Evolutionary conservation across 2,113 vertebrate genomes (phyloP).

Genomic region (Thymallus thymallus): DNA sequence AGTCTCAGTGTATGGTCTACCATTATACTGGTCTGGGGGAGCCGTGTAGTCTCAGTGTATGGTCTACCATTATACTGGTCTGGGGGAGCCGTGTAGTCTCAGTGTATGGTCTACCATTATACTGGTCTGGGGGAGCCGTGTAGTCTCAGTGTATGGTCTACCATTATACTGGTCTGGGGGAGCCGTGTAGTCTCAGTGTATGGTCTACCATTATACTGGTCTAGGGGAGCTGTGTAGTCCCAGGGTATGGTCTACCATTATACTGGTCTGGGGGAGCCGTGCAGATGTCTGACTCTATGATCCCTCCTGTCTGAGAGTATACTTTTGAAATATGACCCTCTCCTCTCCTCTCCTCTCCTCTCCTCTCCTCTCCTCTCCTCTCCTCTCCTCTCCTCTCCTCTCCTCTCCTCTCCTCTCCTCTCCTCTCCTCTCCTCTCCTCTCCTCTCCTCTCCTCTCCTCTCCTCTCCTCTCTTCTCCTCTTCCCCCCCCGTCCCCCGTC

Average conservation of each 20-base stretch:
- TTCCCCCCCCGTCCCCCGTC: not conserved
- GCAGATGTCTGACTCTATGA: not conserved
- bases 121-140: too few species aligned
- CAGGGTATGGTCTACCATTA: not conserved
- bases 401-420: not conserved
- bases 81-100: too few species aligned
- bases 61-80: too few species aligned
- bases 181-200: not conserved
- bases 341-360: not conserved
- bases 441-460: constrained; percentile 29
- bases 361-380: constrained; percentile 27
- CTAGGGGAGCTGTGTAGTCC: too few species aligned
- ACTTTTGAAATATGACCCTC: not conserved
- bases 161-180: too few species aligned
- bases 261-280: not conserved
- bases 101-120: too few species aligned
- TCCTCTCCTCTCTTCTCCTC: constrained; percentile 16
- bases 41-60: too few species aligned
- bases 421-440: constrained; percentile 10
- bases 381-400: not conserved
- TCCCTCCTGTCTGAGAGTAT: constrained; percentile 15
- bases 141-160: too few species aligned
- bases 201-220: not conserved
- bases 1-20: too few species aligned
- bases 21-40: too few species aligned